A percentile compares a stretch with the other conserved stretches of the same genome.
Conservation (phyloP, 2,888 invertebrate species). For the Hylaea fasciaria region DNA sequence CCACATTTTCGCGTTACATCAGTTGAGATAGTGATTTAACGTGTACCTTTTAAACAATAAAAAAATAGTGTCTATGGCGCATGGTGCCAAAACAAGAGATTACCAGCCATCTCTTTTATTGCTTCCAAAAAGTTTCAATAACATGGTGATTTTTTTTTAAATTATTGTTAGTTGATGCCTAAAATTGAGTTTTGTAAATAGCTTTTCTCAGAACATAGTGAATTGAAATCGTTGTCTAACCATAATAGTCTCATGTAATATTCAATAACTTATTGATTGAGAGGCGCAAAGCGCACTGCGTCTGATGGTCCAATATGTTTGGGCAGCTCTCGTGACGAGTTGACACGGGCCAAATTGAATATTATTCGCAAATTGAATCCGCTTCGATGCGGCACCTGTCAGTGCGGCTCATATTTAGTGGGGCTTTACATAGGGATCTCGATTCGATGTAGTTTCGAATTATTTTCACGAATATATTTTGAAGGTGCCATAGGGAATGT, state of each 20-base stretch:
- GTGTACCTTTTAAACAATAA: no score
- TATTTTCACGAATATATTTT: neutral
- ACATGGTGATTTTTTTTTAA: no score
- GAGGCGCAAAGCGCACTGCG: slow-evolving; percentile 39
- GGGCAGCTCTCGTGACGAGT: slow-evolving; percentile 55
- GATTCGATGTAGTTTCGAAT: slow-evolving; percentile 37
- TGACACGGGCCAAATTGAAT: slow-evolving; percentile 72
- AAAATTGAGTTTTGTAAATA: no score
- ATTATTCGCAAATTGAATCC: slow-evolving; percentile 74
- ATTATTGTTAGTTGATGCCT: no score
- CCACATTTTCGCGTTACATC: no score
- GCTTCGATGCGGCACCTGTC: slow-evolving; percentile 61
- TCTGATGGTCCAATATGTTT: slow-evolving; percentile 54
- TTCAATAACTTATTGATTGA: slow-evolving; percentile 31
- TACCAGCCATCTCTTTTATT: no score
- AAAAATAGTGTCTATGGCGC: no score
- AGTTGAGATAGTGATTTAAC: no score
- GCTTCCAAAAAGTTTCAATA: no score
- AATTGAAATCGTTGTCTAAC: neutral
- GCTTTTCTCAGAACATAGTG: neutral
- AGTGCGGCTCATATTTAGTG: slow-evolving; percentile 58
- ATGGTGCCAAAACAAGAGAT: no score
- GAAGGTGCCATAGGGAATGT: no score
- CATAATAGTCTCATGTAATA: slow-evolving; percentile 25
- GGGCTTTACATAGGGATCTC: slow-evolving; percentile 44